Percentiles rank a stretch among this genome's conserved stretches.
These are phyloP conservation scores for Scleropages formosus DNA, from an alignment of 2,797 vertebrate genomes.

Conservation along the genomic window DNA sequence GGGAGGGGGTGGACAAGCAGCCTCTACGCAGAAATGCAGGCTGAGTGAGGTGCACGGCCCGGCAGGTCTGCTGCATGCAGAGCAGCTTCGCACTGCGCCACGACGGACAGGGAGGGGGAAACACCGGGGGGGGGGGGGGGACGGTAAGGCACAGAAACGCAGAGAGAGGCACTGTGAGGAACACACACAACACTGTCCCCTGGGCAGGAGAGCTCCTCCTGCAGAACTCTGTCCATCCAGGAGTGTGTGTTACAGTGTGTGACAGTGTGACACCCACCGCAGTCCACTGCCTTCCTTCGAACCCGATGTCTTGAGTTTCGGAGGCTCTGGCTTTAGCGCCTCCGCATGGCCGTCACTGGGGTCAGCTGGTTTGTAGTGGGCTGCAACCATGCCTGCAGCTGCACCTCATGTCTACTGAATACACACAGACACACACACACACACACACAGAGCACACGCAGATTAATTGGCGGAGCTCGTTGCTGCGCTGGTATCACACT, in stretches of 20 bases:
- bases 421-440: slow-evolving; percentile 38
- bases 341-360: not conserved
- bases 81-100: slow-evolving; percentile 10
- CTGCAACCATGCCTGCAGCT: slow-evolving; percentile 10
- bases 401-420: not conserved
- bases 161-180: not conserved
- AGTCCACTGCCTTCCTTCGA: too few relatives aligned
- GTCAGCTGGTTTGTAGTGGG: slow-evolving; percentile 48
- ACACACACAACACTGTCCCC: not conserved
- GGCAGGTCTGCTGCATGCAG: slow-evolving; percentile 23
- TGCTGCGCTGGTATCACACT: slow-evolving; percentile 14
- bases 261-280: too few relatives aligned
- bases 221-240: too few relatives aligned
- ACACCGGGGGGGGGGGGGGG: too few relatives aligned
- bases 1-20: too few relatives aligned
- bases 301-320: too few relatives aligned
- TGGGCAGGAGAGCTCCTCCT: too few relatives aligned
- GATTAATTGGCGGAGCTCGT: slow-evolving; percentile 31
- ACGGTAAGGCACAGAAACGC: too few relatives aligned
- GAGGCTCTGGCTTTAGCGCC: too few relatives aligned
- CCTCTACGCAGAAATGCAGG: not conserved
- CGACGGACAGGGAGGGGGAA: too few relatives aligned
- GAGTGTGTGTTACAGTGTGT: too few relatives aligned
- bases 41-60: not conserved
- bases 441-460: slow-evolving; percentile 19